Conservation (phyloP, 2,797 vertebrate species). For the Periophthalmus magnuspinnatus region DNA sequence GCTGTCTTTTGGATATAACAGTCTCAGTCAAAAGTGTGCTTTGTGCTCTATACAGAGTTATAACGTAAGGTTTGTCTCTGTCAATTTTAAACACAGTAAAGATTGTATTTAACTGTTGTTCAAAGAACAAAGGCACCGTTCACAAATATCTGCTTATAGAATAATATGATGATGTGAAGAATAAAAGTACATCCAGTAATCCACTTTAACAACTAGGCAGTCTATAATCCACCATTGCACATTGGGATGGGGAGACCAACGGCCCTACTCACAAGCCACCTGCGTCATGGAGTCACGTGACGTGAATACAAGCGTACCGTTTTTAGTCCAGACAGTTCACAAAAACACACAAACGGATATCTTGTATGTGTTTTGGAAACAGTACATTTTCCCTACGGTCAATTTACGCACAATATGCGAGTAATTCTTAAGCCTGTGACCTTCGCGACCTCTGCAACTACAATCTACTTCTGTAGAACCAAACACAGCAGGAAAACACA, state of each 20-base stretch:
- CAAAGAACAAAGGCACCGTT: background rate
- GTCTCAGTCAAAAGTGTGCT: background rate
- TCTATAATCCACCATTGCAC: background rate
- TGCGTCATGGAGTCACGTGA: conserved; percentile 12
- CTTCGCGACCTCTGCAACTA: conserved; percentile 44
- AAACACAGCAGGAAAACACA: conserved; percentile 51
- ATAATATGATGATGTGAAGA: background rate
- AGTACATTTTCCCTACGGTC: background rate
- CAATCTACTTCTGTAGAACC: conserved; percentile 16
- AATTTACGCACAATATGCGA: background rate
- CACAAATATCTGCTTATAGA: background rate
- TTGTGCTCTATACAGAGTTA: background rate
- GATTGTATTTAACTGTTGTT: background rate
- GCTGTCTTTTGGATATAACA: background rate
- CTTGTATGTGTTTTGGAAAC: background rate
- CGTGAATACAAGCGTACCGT: background rate
- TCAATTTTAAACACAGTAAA: no score
- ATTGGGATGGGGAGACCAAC: background rate
- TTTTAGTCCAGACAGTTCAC: background rate
- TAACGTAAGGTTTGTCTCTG: no score
- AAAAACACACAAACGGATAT: background rate
- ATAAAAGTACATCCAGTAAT: background rate
- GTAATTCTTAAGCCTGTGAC: background rate
- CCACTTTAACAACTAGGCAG: background rate
- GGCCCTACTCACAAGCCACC: background rate